Base-by-base conservation (phyloP, 35 echinoderm and acorn worm species). In the Lytechinus variegatus region DNA sequence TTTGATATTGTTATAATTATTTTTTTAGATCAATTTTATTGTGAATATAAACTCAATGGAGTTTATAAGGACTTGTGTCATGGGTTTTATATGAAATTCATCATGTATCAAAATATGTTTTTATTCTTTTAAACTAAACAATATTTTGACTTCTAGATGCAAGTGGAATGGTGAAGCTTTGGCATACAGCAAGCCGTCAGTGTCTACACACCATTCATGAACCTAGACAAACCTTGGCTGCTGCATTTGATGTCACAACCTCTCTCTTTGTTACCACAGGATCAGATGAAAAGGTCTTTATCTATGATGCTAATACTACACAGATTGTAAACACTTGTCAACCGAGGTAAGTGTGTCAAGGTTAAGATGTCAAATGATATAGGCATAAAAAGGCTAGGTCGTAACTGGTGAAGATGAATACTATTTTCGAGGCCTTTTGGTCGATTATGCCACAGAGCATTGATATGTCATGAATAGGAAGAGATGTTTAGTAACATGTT, bases 171-270 rank as follows among this genome's bases (percentile, higher is more conserved):
- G 98, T 99, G 4, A 99, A 99, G 52, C 54, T 98, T 0, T 99
- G 98, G 98, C 98, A 99, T 72, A 95, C 92, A 1, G 94, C 96
- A 4, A 98, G 86, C 61, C 55, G 96, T 54, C 95, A 96, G 54
- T 98, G 98, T 86, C 91, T 99, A 8, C 96, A 97, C 56, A 99
- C 98, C 54, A 97, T 96, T 11, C 98, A 99, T 93, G 98, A 99
- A 93, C 60, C 92, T 33, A 94, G 98, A 71, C 98, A 99, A 61
- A 99, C 98, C 0, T 66, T 99, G 72, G 97, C 97, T 7, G 97
- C 97, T 8, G 95, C 98, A 9, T 99, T 95, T 72, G 94, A 98
- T 19, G 95, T 94, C 21, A 72, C 95, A 11, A 87, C 56, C 4
- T 90, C 95, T 4, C 28, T 92, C 1, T 99, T 97, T 95, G 87